These are phyloP conservation scores for Microctonus hyperodae DNA, from an alignment of 2,888 invertebrate genomes.

Conservation along the genomic window DNA sequence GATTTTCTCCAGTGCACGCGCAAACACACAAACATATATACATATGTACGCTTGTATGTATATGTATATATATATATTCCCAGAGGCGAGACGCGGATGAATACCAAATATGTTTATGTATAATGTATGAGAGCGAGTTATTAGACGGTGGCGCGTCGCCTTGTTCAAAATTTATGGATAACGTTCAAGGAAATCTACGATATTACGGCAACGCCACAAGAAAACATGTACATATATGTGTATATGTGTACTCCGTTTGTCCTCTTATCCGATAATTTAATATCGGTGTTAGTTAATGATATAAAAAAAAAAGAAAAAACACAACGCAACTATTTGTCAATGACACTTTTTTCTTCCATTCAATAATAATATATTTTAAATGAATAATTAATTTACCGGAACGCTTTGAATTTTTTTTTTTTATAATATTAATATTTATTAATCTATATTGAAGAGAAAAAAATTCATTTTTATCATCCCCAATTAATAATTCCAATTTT, in stretches of 20 bases:
- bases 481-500: not conserved
- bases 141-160: constrained; percentile 39
- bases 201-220: constrained; percentile 7
- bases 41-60: not conserved
- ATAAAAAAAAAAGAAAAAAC: not conserved
- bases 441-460: not conserved
- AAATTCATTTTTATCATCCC: not conserved
- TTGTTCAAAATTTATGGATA: constrained; percentile 42
- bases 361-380: not conserved
- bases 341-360: not conserved
- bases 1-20: constrained; percentile 14
- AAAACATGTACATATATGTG: not conserved
- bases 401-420: not conserved
- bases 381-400: not conserved
- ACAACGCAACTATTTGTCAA: not conserved
- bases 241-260: not conserved
- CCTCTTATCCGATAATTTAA: constrained; percentile 5
- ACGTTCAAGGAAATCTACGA: constrained; percentile 37
- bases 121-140: constrained; percentile 42
- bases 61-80: not conserved
- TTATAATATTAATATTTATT: not conserved
- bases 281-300: not conserved
- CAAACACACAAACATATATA: too few species aligned
- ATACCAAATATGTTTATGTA: constrained; percentile 41
- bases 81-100: constrained; percentile 36